Conservation (phyloP, 2,113 vertebrate genomes). For the Coreoperca whiteheadi region DNA sequence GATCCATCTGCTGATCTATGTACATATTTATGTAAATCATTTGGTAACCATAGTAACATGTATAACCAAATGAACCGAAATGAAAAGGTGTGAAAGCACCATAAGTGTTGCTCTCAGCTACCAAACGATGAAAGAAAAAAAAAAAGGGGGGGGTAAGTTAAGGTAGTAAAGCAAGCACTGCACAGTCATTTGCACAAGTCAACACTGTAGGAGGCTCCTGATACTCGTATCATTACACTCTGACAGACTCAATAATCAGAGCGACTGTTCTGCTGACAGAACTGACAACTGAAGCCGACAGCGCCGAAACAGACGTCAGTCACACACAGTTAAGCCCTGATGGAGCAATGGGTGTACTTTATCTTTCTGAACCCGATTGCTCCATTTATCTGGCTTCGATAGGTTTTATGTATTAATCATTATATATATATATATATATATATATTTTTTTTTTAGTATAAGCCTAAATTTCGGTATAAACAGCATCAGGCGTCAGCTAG, state of each 20-base stretch:
- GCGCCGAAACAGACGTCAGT: not conserved
- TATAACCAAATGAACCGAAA: too few species aligned
- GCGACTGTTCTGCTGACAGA: not conserved
- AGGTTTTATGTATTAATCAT: not conserved
- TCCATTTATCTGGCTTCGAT: not conserved
- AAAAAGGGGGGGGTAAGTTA: not conserved
- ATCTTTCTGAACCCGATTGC: not conserved
- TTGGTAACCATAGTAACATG: too few species aligned
- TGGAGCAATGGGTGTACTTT: not conserved
- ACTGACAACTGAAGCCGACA: not conserved
- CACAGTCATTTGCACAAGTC: not conserved
- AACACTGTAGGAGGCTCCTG: not conserved
- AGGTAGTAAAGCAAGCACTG: not conserved
- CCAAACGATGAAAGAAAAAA: not conserved
- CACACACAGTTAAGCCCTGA: not conserved
- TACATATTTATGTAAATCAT: too few species aligned
- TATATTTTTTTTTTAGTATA: too few species aligned
- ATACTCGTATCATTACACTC: not conserved
- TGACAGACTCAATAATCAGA: not conserved
- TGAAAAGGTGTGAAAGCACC: not conserved
- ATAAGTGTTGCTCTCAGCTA: not conserved
- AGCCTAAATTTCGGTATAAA: not conserved
- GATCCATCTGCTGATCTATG: too few species aligned
- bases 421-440: too few species aligned
- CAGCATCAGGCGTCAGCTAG: not conserved